Conservation (phyloP, 2,113 vertebrate genomes). For the Ploceus nigricollis region DNA sequence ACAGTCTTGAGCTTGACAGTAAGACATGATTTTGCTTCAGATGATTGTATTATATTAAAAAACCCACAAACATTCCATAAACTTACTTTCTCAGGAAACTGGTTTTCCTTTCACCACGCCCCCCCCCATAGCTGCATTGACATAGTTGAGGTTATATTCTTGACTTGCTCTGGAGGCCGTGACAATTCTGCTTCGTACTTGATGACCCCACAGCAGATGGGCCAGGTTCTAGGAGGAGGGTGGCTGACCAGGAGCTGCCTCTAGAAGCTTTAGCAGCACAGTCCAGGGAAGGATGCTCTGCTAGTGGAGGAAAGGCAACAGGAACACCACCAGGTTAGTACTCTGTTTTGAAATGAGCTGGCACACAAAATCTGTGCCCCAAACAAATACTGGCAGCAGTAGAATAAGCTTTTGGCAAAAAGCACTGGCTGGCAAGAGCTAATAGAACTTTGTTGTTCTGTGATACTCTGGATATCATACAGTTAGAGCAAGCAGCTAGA, state of each 20-base stretch:
- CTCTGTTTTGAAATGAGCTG: not conserved
- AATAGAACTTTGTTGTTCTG: rapidly evolving
- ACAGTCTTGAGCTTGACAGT: not conserved
- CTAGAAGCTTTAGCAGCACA: not conserved
- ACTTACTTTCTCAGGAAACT: not conserved
- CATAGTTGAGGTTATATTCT: rapidly evolving
- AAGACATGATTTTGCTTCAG: not conserved
- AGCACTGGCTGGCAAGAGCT: not conserved
- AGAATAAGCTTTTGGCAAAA: not conserved
- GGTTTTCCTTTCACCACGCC: not conserved
- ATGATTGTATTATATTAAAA: not conserved
- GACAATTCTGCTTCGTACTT: not conserved
- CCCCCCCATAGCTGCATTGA: not conserved
- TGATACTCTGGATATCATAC: not conserved
- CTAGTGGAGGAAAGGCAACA: not conserved
- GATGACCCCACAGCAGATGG: too few species aligned
- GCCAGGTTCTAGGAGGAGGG: not conserved
- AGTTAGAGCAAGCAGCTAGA: not conserved
- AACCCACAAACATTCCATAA: not conserved
- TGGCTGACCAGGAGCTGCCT: not conserved
- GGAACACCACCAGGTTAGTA: not conserved
- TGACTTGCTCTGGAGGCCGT: not conserved
- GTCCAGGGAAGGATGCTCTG: not conserved
- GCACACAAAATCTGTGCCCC: rapidly evolving
- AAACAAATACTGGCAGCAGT: not conserved